Evolutionary conservation across 2,113 vertebrate genomes (phyloP).

Genomic region (Meles meles): DNA sequence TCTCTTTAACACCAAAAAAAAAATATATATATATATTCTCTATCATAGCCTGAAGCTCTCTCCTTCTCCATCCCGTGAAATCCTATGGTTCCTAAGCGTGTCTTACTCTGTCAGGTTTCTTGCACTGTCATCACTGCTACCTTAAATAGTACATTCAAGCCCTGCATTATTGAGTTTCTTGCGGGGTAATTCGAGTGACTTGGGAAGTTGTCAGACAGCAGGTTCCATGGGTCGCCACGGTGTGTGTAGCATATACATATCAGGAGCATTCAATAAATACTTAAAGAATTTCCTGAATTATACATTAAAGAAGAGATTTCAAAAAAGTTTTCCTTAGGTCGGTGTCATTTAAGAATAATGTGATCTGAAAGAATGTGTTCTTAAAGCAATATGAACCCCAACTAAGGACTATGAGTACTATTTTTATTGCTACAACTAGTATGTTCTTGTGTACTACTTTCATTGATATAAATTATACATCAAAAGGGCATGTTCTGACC

Average conservation of each 20-base stretch:
- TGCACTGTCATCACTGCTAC: not conserved
- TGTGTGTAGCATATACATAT: not conserved
- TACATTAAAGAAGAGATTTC: not conserved
- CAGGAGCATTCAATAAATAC: not conserved
- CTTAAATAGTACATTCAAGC: not conserved
- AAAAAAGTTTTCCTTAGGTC: not conserved
- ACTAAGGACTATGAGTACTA: not conserved
- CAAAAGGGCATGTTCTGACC: slow-evolving; percentile 21
- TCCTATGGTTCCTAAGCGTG: not conserved
- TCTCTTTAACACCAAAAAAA: not conserved
- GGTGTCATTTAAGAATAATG: not conserved
- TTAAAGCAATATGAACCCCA: not conserved
- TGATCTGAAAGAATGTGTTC: not conserved
- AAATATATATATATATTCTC: not conserved
- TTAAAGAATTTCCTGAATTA: not conserved
- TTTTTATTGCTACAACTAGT: not conserved
- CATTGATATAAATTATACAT: slow-evolving; percentile 19
- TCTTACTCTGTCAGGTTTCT: not conserved
- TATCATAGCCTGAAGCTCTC: not conserved
- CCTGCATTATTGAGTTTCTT: not conserved
- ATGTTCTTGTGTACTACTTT: not conserved
- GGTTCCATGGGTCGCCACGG: not conserved
- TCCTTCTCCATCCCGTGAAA: not conserved
- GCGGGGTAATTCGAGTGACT: not conserved
- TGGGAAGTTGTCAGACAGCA: not conserved